Evolutionary conservation across 2,113 vertebrate genomes (phyloP), one percentile per base, ranked within the genome.

Genomic region (Ciconia boyciana): DNA sequence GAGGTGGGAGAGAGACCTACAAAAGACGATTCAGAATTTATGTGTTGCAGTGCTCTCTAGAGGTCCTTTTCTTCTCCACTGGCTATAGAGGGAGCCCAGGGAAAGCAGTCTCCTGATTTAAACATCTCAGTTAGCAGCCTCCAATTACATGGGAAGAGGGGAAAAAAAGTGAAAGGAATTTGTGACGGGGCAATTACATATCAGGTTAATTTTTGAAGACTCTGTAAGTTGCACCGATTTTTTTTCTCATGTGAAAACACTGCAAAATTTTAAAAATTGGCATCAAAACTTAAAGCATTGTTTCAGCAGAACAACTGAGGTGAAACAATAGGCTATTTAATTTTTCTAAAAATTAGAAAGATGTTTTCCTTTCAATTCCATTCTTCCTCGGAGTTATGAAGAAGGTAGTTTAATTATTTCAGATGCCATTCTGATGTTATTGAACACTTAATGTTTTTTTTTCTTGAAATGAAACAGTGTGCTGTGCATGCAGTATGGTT

Each of bases 21-120:
- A 64, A 31, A 76, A 87, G 26, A 26, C 0, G 0, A 28, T 34
- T n/a, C 57, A 64, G 48, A 85, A 93, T 92, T 82, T 78, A 68
- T 94, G 85, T 85, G 78, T 29, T 94, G 92, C 88, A 95, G 43
- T 91, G 88, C 90, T 93, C 96, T 82, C 84, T 90, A 87, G 78
- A 96, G 90, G 90, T 64, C 48, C 32, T 55, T 93, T 83, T 41
- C 10, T 6, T 10, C 64, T 55, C 31, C 69, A 65, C 46, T 72
- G 57, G 32, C 52, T 90, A 6, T 7, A 64, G 43, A 72, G 41
- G 22, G 22, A 91, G 69, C 19, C 25, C n/a, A 66, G 55, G 22
- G 34, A 74, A 85, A 79, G 51, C 11, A 69, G 39, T 48, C 16
- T 36, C 17, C 14, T 11, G 51, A 75, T 75, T 32, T 31, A 74